Evolutionary conservation across 2,797 vertebrate genomes (phyloP).

Genomic region (Phoxinus dragarum): DNA sequence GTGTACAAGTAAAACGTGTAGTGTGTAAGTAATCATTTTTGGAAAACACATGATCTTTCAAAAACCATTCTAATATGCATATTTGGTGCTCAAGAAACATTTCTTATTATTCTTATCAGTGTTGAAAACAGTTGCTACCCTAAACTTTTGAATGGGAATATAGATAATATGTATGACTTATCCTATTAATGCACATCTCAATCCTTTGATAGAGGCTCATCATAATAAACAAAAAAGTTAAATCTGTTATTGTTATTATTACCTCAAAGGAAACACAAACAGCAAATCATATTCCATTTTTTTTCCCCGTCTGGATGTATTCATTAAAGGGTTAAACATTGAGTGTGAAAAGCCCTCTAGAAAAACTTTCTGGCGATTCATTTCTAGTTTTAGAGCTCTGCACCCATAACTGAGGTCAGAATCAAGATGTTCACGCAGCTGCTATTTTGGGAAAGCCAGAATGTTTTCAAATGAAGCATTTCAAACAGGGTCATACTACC

Average conservation of each 20-base stretch:
- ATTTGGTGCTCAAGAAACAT: background rate
- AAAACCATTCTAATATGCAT: background rate
- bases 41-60: background rate
- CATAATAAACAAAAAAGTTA: background rate
- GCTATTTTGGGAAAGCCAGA: conserved; percentile 32
- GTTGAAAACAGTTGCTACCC: background rate
- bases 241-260: background rate
- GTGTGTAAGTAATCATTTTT: background rate
- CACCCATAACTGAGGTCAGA: conserved; percentile 26
- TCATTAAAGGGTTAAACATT: background rate
- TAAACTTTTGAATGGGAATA: background rate
- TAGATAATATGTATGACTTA: no score
- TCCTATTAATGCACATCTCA: background rate
- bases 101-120: background rate
- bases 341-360: background rate
- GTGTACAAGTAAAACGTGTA: background rate
- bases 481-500: conserved; percentile 27
- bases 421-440: conserved; percentile 12
- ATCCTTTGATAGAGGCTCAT: background rate
- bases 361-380: background rate
- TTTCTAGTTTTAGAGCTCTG: conserved; percentile 28
- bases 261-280: background rate
- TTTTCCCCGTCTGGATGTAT: background rate
- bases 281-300: background rate
- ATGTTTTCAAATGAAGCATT: conserved; percentile 41